Evolutionary conservation across 2,113 vertebrate species (phyloP).

Genomic region (Seriola rivoliana): DNA sequence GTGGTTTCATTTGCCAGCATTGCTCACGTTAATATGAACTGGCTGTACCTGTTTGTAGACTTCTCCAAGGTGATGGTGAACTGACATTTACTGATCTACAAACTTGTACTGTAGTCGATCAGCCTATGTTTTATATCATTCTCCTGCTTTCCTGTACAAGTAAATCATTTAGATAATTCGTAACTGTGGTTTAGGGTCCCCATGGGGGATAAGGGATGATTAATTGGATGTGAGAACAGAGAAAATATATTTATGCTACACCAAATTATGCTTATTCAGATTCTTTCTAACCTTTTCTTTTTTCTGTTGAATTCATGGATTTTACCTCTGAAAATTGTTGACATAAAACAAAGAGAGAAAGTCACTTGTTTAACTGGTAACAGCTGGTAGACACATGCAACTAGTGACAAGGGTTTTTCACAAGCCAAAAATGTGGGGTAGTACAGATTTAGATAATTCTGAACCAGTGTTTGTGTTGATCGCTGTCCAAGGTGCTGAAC

Average conservation of each 20-base stretch:
- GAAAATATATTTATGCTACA: neutral
- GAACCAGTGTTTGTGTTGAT: neutral
- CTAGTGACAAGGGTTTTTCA: neutral
- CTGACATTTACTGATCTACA: neutral
- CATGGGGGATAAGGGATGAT: neutral
- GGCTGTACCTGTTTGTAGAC: too few species aligned
- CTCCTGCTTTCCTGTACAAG: neutral
- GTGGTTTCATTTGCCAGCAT: too few species aligned
- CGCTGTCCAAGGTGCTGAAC: conserved; percentile 46
- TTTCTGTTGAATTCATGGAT: neutral
- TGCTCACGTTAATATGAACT: too few species aligned
- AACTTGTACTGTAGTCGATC: neutral
- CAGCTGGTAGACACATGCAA: neutral
- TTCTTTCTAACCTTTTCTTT: neutral
- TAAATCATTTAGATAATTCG: neutral
- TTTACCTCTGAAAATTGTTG: neutral
- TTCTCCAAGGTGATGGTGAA: neutral
- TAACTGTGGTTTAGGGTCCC: too few species aligned
- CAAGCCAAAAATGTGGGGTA: neutral
- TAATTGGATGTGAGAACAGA: neutral
- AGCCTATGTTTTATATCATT: neutral
- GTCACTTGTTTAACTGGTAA: neutral
- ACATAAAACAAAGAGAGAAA: neutral
- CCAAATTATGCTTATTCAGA: neutral
- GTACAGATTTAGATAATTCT: neutral